These are phyloP conservation scores for Lucilia sericata DNA, from an alignment of 1,140 invertebrate species.

Conservation along the genomic window DNA sequence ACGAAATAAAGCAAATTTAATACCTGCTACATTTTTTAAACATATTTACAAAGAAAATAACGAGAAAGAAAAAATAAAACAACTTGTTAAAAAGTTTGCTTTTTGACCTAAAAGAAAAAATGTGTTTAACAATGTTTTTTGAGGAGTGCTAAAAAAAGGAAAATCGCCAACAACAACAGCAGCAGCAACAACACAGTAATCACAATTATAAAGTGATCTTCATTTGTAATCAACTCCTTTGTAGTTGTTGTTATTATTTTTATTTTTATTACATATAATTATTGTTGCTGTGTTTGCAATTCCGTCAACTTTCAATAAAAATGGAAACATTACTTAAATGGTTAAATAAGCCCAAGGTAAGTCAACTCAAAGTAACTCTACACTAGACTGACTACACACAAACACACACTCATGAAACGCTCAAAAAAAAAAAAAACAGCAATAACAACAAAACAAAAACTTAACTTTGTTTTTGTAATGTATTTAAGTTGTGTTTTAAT, in stretches of 20 bases:
- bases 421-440: not conserved
- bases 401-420: not conserved
- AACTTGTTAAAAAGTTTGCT: not conserved
- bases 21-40: not conserved
- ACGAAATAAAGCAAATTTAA: not conserved
- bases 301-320: conserved; percentile 42
- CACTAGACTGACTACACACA: not conserved
- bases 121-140: not conserved
- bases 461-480: not conserved
- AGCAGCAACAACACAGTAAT: not conserved
- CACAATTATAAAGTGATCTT: conserved; percentile 21
- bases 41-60: not conserved
- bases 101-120: not conserved
- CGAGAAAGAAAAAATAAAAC: not conserved
- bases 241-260: not conserved
- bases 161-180: not conserved
- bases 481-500: conserved; percentile 15
- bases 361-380: conserved; percentile 1
- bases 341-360: conserved; percentile 42
- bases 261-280: not conserved
- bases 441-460: not conserved
- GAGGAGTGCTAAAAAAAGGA: not conserved
- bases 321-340: conserved; percentile 43
- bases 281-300: conserved; percentile 33
- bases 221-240: conserved; percentile 15